Evolutionary conservation across 1,140 invertebrate genomes (phyloP), one percentile per base, ranked within the genome.

Genomic region (Drosophila nasuta): DNA sequence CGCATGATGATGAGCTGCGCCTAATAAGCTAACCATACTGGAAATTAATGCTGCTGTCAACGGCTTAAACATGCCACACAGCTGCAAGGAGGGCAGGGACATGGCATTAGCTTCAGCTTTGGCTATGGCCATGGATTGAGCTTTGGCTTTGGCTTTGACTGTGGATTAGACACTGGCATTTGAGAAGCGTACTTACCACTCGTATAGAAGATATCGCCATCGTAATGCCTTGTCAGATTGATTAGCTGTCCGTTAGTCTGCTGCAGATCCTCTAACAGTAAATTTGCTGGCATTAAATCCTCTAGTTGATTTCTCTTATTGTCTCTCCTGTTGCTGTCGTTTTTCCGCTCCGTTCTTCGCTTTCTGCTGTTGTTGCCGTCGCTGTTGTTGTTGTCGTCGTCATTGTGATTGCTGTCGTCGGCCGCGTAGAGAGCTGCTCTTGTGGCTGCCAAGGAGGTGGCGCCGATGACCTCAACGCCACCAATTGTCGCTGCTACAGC

Each of bases 131-230:
- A 46, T 41, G 54, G 13, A 38, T 15, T 68, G 45, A 58, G 59
- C 58, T 28, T 30, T 13, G 65, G 45, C 41, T 48, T 41, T 5
- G 30, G 51, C 45, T 45, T 43, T 49, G 46, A 28, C 33, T 46
- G 17, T 57, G 73, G 75, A 52, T 43, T 43, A 54, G 56, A 63
- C 38, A 15, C 41, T 43, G 41, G 41, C 41, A 54, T 17, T 15
- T 66, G 72, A 15, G 51, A 30, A 3, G n/a, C 28, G 35, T 68
- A 81, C 85, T 93, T 88, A 95, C 94, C 94, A 91, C 93, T 93
- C 45, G 93, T 92, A 43, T 91, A 93, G 81, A 95, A 95, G 79
- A 94, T 93, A 85, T 95, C 94, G 68, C 94, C 94, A 81, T 94
- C 93, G 81, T 93, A 92, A 81, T 94, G 93, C 76, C 94, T 87